Evolutionary conservation across 2,888 invertebrate species (phyloP).

Genomic region (Cerastis rubricosa): DNA sequence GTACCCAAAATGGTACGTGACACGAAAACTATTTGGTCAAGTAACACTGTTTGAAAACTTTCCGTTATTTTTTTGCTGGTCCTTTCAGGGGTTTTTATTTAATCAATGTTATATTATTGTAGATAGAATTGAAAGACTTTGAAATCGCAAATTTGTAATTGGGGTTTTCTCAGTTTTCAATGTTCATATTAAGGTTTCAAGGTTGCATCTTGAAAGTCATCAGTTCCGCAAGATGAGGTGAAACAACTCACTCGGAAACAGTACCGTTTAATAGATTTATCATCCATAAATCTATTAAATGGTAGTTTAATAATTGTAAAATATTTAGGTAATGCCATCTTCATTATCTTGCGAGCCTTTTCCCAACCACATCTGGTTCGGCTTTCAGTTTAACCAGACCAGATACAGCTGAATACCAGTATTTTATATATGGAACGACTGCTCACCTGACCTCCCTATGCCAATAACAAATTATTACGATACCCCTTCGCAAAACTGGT

Average conservation of each 20-base stretch:
- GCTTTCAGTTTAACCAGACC: not conserved
- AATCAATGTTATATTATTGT: not conserved
- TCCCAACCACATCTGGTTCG: not conserved
- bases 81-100: not conserved
- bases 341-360: not conserved
- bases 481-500: no score
- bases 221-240: not conserved
- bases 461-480: not conserved
- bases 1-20: slow-evolving; percentile 1
- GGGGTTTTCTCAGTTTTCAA: not conserved
- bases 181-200: not conserved
- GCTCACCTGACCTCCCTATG: not conserved
- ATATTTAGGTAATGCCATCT: not conserved
- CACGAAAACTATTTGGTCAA: not conserved
- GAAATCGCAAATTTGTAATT: not conserved
- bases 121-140: not conserved
- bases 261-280: no score
- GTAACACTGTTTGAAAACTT: not conserved
- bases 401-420: not conserved
- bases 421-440: not conserved
- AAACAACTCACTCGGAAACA: not conserved
- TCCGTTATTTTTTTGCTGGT: not conserved
- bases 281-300: no score
- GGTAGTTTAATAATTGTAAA: not conserved
- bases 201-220: not conserved